phyloP scores from a whole-genome alignment of 2,888 invertebrate genomes.

The Ornithoptera alexandrae region DNA sequence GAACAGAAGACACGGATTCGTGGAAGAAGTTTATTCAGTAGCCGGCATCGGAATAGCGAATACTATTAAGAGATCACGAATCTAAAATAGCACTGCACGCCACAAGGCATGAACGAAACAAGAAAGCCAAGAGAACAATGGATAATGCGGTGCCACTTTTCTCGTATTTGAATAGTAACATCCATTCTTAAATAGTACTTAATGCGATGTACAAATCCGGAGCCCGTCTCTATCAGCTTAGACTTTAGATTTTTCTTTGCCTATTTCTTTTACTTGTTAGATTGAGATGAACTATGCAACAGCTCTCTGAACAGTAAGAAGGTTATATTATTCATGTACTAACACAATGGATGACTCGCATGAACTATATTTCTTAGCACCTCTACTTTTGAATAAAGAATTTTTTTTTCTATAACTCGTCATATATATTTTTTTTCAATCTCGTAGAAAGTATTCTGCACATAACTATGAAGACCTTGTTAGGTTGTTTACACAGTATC shows the following conservation, averaged over 20 bases:
- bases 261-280: conserved; percentile 11
- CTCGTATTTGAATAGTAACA: conserved; percentile 34
- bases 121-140: conserved; percentile 55
- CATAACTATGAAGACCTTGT: too few relatives aligned
- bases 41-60: conserved; percentile 54
- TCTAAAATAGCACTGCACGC: conserved; percentile 63
- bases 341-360: too few relatives aligned
- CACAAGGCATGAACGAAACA: conserved; percentile 52
- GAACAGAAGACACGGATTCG: conserved; percentile 36
- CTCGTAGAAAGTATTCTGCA: too few relatives aligned
- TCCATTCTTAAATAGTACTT: conserved; percentile 30
- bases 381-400: too few relatives aligned
- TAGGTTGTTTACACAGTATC: too few relatives aligned
- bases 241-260: conserved; percentile 24
- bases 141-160: conserved; percentile 41
- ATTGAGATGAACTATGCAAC: conserved; percentile 7
- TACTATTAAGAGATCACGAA: conserved; percentile 71
- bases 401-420: too few relatives aligned
- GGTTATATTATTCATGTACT: neutral
- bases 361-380: too few relatives aligned
- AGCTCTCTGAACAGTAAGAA: neutral
- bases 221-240: conserved; percentile 16
- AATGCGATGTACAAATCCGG: conserved; percentile 29
- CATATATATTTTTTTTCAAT: too few relatives aligned
- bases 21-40: conserved; percentile 46